These are phyloP conservation scores for Agrilus planipennis DNA, from an alignment of 1,140 invertebrate genomes.

Conservation along the genomic window DNA sequence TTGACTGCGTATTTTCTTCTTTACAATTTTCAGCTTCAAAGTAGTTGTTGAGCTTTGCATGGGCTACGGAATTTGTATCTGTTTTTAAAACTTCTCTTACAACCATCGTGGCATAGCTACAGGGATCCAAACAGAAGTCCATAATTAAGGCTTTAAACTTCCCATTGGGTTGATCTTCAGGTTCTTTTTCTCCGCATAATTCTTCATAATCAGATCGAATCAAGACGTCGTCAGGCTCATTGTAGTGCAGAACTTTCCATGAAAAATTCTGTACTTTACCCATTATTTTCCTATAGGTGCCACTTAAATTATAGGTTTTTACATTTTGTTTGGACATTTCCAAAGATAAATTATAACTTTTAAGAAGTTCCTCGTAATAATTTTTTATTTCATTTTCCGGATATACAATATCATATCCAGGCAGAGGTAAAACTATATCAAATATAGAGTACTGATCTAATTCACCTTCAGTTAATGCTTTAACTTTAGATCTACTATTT, in stretches of 20 bases:
- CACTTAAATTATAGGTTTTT: conserved; percentile 65
- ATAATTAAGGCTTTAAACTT: conserved; percentile 65
- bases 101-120: conserved; percentile 92
- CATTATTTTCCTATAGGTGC: conserved; percentile 69
- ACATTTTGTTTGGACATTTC: conserved; percentile 54
- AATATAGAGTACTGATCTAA: conserved; percentile 57
- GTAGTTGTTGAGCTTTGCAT: conserved; percentile 45
- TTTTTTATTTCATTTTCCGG: conserved; percentile 61
- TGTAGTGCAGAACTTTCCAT: conserved; percentile 63
- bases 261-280: conserved; percentile 52
- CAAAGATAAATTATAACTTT: conserved; percentile 56
- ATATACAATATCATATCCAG: conserved; percentile 70
- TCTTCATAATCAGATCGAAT: conserved; percentile 64
- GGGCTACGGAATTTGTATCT: conserved; percentile 59
- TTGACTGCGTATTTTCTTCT: conserved; percentile 6
- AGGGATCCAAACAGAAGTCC: conserved; percentile 68
- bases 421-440: conserved; percentile 77
- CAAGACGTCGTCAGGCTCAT: conserved; percentile 55
- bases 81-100: conserved; percentile 76
- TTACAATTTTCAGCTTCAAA: conserved; percentile 21
- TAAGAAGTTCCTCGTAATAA: conserved; percentile 64
- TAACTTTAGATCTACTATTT: conserved; percentile 30
- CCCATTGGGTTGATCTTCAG: conserved; percentile 40
- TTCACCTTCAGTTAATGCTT: conserved; percentile 58
- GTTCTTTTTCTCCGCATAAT: conserved; percentile 32